Evolutionary conservation across 2,888 invertebrate genomes (phyloP), one percentile per base, ranked within the genome.

Genomic region (Xanthorhoe spadicearia): DNA sequence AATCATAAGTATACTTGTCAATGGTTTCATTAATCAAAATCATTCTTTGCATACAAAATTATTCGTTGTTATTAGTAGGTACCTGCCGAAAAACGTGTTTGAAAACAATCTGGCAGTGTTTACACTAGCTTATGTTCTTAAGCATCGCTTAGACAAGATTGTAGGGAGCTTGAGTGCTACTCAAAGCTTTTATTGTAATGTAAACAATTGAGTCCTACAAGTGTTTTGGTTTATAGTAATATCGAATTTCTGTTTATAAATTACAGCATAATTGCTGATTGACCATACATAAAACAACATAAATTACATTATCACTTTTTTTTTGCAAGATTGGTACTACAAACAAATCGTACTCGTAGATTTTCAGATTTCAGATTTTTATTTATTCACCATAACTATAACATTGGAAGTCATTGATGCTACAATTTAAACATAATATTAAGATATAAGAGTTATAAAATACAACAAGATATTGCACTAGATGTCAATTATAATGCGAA

Each of bases 141-240:
- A 76, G 73, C 72, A 70, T 74, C 64, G 74, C 72, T 74, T 68
- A 67, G 71, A 75, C 71, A 75, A 74, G 73, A 75, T 76, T 74
- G 74, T 77, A 68, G 68, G 78, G 71, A 76, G 75, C 66, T 77
- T 75, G 71, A 79, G 74, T 77, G 73, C 71, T 72, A 70, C 73
- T 74, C 70, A 73, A 72, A 66, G 66, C 68, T 74, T 77, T 69
- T 74, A 76, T 68, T 68, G 64, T 70, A 72, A 67, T 60, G 58
- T 70, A 75, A 74, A 73, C 70, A 73, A 59, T 62, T 19, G 57
- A 58, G 61, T 19, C 48, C 49, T 56, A 58, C 59, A 56, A 60
- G 64, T 56, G 55, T 28, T 64, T 60, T 60, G 60, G 55, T 46
- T 55, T 19, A 38, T 15, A 8, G 13, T 51, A 6, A 48, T 58